Percentiles rank a stretch among this genome's conserved stretches.
Evolutionary conservation across 2,113 vertebrate genomes (phyloP).

Genomic region (Pholis gunnellus): DNA sequence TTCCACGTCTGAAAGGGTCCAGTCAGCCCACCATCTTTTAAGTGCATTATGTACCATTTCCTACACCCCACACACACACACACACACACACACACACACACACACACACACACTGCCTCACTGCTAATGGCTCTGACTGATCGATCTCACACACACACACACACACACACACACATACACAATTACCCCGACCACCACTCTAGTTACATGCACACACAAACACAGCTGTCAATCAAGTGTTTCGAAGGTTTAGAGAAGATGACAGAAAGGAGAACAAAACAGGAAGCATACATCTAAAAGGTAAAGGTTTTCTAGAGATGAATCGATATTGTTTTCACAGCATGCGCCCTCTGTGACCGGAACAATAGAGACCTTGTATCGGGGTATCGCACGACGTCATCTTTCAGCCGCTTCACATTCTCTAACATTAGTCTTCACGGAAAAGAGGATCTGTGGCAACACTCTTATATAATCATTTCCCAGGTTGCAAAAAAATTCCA

Average conservation of each 20-base stretch:
- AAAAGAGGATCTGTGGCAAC: not conserved
- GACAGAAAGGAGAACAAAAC: slow-evolving; percentile 1
- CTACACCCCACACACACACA: not conserved
- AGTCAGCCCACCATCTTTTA: slow-evolving; percentile 37
- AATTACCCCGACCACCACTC: slow-evolving; percentile 23
- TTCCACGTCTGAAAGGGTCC: slow-evolving; percentile 44
- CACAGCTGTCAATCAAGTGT: slow-evolving; percentile 40
- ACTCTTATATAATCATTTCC: not conserved
- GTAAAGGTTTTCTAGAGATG: not conserved
- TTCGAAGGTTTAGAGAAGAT: slow-evolving; percentile 16
- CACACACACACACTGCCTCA: slow-evolving; percentile 18
- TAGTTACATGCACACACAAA: not conserved
- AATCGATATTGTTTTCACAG: not conserved
- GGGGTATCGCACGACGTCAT: not conserved
- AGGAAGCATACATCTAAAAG: not conserved
- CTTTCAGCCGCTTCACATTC: not conserved
- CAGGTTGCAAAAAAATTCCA: too few relatives aligned
- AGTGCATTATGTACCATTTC: slow-evolving; percentile 49
- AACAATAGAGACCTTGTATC: not conserved
- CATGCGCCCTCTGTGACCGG: not conserved
- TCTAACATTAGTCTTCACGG: not conserved
- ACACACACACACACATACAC: slow-evolving; percentile 14
- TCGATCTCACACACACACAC: slow-evolving; percentile 12
- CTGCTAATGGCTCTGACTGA: slow-evolving; percentile 59
- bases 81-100: slow-evolving; percentile 22